Percentiles rank a stretch among this genome's conserved stretches.
Conservation (phyloP, 2,797 vertebrate species). For the Sebastes elongatus region DNA sequence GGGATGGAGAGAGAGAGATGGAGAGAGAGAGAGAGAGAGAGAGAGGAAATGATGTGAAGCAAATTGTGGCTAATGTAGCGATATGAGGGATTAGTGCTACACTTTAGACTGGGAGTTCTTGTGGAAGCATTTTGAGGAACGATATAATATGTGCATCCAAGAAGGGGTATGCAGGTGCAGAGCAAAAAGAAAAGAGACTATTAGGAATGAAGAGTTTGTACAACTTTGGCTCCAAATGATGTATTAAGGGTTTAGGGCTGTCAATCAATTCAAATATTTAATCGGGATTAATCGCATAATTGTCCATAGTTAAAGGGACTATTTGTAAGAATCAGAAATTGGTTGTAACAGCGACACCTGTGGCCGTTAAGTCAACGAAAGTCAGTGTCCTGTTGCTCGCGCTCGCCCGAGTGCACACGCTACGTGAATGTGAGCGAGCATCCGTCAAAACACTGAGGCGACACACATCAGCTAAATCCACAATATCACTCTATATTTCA, state of each 20-base stretch:
- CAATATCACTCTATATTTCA: too few species aligned
- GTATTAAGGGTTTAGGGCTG: background rate
- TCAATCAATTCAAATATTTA: too few species aligned
- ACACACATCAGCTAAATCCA: too few species aligned
- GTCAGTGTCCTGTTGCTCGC: too few species aligned
- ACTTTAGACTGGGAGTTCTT: background rate
- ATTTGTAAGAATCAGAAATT: too few species aligned
- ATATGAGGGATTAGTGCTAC: conserved; percentile 4
- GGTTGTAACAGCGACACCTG: too few species aligned
- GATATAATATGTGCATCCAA: background rate
- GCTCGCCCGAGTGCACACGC: too few species aligned
- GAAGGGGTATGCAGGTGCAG: background rate
- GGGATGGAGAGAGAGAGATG: background rate
- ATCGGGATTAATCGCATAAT: too few species aligned
- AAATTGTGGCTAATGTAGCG: conserved; percentile 13
- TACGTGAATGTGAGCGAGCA: too few species aligned
- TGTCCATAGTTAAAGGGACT: too few species aligned
- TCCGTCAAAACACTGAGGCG: too few species aligned
- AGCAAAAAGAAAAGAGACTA: background rate
- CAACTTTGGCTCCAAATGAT: background rate
- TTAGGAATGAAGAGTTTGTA: background rate
- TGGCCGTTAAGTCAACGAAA: too few species aligned
- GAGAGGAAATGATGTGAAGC: conserved; percentile 15
- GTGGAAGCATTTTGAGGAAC: conserved; percentile 23
- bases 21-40: background rate